A percentile compares a stretch with the other conserved stretches of the same genome.
Evolutionary conservation across 2,797 vertebrate species (phyloP).

Genomic region (Pipistrellus nathusii): DNA sequence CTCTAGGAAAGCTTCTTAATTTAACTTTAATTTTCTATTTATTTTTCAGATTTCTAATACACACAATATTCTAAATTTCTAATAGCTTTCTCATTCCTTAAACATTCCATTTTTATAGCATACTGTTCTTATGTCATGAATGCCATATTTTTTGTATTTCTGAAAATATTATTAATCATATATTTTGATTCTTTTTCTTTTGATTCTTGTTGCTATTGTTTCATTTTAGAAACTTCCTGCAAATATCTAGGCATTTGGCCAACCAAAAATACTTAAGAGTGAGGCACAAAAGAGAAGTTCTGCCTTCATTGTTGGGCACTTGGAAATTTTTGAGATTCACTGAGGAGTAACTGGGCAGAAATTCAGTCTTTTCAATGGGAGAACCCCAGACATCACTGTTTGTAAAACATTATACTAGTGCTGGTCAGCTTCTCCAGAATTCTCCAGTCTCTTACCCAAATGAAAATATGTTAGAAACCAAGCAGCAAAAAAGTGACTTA

Average conservation of each 20-base stretch:
- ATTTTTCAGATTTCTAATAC: background rate
- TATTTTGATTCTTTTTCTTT: slow-evolving; percentile 23
- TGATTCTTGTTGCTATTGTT: background rate
- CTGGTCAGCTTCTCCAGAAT: background rate
- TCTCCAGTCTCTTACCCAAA: background rate
- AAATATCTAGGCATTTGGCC: background rate
- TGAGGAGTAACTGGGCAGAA: background rate
- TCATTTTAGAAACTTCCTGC: background rate
- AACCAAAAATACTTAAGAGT: background rate
- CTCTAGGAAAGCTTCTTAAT: background rate
- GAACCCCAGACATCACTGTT: background rate
- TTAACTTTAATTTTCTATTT: background rate
- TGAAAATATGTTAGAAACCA: slow-evolving; percentile 1
- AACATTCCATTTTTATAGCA: slow-evolving; percentile 9
- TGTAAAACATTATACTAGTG: background rate
- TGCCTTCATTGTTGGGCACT: background rate
- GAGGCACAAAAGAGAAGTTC: background rate
- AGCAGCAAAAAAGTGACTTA: background rate
- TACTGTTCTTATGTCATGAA: background rate
- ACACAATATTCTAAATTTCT: background rate
- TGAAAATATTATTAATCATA: background rate
- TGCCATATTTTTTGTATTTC: background rate
- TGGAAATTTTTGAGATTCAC: background rate
- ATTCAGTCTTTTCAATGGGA: background rate
- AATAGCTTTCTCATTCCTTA: background rate